Evolutionary conservation across 2,113 vertebrate genomes (phyloP).

Genomic region (Gopherus flavomarginatus): DNA sequence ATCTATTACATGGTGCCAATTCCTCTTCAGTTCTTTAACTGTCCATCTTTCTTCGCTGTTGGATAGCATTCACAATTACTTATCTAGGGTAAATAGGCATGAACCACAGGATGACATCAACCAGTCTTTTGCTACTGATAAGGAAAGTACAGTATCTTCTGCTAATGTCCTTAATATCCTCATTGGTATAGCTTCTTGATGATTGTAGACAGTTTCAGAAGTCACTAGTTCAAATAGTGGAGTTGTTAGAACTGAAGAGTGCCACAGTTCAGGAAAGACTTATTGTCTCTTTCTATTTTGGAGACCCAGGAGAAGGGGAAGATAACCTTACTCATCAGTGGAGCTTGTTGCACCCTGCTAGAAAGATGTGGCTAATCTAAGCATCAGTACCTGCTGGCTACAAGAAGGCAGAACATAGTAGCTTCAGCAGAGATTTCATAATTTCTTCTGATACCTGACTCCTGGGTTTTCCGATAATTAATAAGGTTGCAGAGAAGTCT

Average conservation of each 20-base stretch:
- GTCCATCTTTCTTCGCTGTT: not conserved
- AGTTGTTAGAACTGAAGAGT: not conserved
- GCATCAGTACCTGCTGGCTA: not conserved
- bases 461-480: not conserved
- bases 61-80: not conserved
- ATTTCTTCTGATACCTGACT: not conserved
- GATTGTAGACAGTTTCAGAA: not conserved
- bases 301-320: not conserved
- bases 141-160: not conserved
- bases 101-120: not conserved
- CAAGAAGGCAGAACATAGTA: not conserved
- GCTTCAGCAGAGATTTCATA: not conserved
- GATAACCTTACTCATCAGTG: not conserved
- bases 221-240: not conserved
- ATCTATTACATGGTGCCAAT: not conserved
- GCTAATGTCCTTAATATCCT: not conserved
- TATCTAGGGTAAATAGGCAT: not conserved
- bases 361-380: not conserved
- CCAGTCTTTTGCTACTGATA: not conserved
- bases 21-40: not conserved
- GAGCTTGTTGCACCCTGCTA: not conserved
- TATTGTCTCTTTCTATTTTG: not conserved
- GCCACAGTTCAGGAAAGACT: not conserved
- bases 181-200: not conserved
- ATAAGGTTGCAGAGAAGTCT: not conserved